A percentile compares a stretch with the other conserved stretches of the same genome.
Evolutionary conservation across 2,113 vertebrate genomes (phyloP).

Genomic region (Trochalopteron elliotii): DNA sequence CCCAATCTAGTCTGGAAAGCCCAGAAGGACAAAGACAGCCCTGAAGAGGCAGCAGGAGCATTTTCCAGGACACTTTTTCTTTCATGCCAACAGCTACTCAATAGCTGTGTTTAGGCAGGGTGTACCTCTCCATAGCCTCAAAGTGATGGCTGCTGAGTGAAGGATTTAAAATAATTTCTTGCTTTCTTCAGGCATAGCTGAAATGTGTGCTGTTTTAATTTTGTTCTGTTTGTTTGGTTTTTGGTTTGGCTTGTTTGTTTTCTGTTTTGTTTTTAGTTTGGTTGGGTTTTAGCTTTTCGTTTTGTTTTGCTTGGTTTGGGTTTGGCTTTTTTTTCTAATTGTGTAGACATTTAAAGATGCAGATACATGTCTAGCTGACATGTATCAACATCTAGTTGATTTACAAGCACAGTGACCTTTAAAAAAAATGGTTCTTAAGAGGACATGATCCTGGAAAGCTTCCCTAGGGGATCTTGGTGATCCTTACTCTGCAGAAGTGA

Average conservation of each 20-base stretch:
- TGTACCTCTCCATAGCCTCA: not conserved
- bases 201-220: not conserved
- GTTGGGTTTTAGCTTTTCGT: not conserved
- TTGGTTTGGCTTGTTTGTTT: not conserved
- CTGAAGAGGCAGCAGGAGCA: not conserved
- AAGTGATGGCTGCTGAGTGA: not conserved
- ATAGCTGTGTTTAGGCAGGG: not conserved
- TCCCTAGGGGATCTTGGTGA: not conserved
- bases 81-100: not conserved
- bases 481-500: not conserved
- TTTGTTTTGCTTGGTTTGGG: not conserved
- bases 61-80: not conserved
- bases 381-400: no score
- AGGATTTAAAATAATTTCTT: not conserved
- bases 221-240: not conserved
- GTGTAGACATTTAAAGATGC: not conserved
- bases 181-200: not conserved
- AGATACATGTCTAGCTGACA: not conserved
- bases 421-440: not conserved
- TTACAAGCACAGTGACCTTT: not conserved
- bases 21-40: not conserved
- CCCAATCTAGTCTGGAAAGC: not conserved
- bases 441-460: not conserved
- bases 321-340: not conserved
- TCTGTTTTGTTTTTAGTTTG: not conserved